Evolutionary conservation across 2,888 invertebrate species (phyloP), one percentile per base, ranked within the genome.

Genomic region (Macrophya annulata): DNA sequence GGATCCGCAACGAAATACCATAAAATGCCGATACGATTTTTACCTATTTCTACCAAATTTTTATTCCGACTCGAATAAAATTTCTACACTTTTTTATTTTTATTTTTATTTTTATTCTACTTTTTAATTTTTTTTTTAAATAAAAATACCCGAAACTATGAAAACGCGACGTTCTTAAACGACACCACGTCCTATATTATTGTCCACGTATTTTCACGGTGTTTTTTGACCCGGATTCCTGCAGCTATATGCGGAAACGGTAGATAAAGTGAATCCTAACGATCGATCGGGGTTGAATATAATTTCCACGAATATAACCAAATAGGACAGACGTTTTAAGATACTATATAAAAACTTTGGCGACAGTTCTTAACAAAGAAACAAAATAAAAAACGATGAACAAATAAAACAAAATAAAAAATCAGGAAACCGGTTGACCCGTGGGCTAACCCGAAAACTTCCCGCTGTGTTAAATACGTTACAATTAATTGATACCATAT

Each of bases 211-310:
- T 81, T 81, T 81, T 81, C n/a, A 81, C 59, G 62, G 59, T 74
- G 59, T 31, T 81, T 51, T 81, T 81, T 62, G 81, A 62, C 77
- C 81, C 81, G 43, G 81, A 81, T 62, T 81, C 65, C 45, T 40
- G 51, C 79, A 31, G 31, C 31, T 31, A 31, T 81, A 85, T 84
- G 85, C 79, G 85, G 84, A 82, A 85, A 40, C 77, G 65, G 87
- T 86, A 89, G 90, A 90, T 89, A 90, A 90, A 91, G 90, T 89
- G 90, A 90, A 92, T 92, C 88, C 89, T 89, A 90, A 91, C 90
- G 90, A 91, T 91, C 89, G 88, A 88, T 86, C 88, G 87, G 87
- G 85, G 86, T 86, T 88, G 91, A 91, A 91, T 92, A 92, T 92
- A 92, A 91, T 91, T 31, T 90, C 88, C 84, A 82, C 21, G 81